Percentiles rank a stretch among this genome's conserved stretches.
Evolutionary conservation across 2,888 invertebrate genomes (phyloP).

Genomic region (Pocota personata): DNA sequence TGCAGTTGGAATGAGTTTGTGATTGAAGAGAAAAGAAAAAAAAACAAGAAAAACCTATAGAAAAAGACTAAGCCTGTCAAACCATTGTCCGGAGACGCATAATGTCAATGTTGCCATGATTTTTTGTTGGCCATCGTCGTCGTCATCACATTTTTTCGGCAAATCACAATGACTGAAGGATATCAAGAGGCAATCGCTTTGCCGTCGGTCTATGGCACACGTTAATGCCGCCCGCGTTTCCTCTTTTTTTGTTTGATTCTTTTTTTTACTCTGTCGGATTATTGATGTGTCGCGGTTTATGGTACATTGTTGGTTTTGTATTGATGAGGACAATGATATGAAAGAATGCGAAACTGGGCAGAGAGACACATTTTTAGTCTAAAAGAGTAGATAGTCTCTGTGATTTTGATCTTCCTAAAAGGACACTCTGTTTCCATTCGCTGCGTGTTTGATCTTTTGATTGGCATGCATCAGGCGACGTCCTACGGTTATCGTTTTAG

Average conservation of each 20-base stretch:
- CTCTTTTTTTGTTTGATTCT: neutral
- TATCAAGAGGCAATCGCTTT: slow-evolving; percentile 59
- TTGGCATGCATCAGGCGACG: slow-evolving; percentile 57
- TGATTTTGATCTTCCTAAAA: slow-evolving; percentile 52
- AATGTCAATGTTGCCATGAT: slow-evolving; percentile 59
- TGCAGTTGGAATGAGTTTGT: slow-evolving; percentile 18
- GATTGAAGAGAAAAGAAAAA: neutral
- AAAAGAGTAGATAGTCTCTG: slow-evolving; percentile 15
- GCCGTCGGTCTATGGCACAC: slow-evolving; percentile 64
- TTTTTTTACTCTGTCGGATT: slow-evolving; percentile 49
- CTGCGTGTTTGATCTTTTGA: slow-evolving; percentile 68
- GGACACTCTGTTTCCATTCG: slow-evolving; percentile 42
- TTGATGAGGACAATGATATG: slow-evolving; percentile 69
- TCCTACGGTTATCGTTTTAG: neutral
- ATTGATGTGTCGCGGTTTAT: slow-evolving; percentile 74
- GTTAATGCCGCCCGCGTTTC: slow-evolving; percentile 72
- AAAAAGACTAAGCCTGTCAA: slow-evolving; percentile 65
- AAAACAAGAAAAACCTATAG: slow-evolving; percentile 27
- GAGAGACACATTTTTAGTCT: slow-evolving; percentile 35
- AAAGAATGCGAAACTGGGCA: slow-evolving; percentile 61
- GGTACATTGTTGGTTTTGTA: slow-evolving; percentile 72
- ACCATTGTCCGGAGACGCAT: slow-evolving; percentile 68
- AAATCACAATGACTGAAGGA: slow-evolving; percentile 69
- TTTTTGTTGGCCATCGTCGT: slow-evolving; percentile 21
- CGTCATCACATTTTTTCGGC: slow-evolving; percentile 39